Conservation (phyloP, 2,888 invertebrate genomes). For the Parascotia fuliginaria region DNA sequence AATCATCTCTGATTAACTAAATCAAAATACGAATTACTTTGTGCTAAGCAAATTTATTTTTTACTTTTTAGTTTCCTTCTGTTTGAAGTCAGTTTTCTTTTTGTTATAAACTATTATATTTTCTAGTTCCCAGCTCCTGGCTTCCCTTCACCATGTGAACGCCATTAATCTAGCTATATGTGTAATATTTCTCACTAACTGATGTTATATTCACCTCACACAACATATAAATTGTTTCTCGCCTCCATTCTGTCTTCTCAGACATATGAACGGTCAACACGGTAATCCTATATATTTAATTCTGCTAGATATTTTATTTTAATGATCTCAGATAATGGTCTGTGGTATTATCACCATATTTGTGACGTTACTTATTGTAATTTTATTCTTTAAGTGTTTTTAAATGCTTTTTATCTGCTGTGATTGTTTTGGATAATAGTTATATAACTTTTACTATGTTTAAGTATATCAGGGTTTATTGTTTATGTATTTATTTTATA, state of each 20-base stretch:
- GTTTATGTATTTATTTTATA: too few species aligned
- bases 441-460: too few species aligned
- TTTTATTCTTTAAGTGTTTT: not conserved
- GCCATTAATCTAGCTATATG: slow-evolving; percentile 73
- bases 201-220: slow-evolving; percentile 66
- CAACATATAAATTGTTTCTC: slow-evolving; percentile 62
- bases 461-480: too few species aligned
- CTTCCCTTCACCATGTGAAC: slow-evolving; percentile 56
- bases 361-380: not conserved
- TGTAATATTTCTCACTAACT: slow-evolving; percentile 69
- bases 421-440: too few species aligned
- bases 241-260: slow-evolving; percentile 45
- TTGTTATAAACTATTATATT: too few species aligned
- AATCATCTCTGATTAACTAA: too few species aligned
- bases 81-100: too few species aligned
- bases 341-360: not conserved
- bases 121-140: slow-evolving; percentile 35
- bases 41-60: too few species aligned
- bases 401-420: too few species aligned
- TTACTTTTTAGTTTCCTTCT: too few species aligned
- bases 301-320: slow-evolving; percentile 4
- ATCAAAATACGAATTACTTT: too few species aligned
- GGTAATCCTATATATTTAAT: slow-evolving; percentile 18
- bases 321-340: not conserved
- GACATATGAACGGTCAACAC: slow-evolving; percentile 43